Conservation (phyloP, 2,113 vertebrate species). For the Nothocercus nigrocapillus region DNA sequence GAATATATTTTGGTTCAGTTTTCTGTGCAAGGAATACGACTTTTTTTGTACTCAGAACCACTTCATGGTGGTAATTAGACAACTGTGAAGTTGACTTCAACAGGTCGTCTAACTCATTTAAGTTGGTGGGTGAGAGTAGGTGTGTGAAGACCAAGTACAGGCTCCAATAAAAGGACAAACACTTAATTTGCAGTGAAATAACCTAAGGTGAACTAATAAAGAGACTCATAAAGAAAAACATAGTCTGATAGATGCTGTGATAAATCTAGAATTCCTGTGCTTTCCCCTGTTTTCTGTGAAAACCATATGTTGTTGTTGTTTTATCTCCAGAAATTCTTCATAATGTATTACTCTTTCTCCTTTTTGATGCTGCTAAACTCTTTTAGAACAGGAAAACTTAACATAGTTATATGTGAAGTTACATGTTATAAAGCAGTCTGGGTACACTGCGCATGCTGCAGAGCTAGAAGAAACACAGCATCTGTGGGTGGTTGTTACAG, state of each 20-base stretch:
- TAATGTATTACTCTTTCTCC: neutral
- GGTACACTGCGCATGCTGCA: neutral
- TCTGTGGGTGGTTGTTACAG: neutral
- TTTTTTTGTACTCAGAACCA: too few species aligned
- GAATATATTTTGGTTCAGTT: too few species aligned
- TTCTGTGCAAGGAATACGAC: too few species aligned
- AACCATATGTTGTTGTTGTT: neutral
- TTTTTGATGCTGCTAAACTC: neutral
- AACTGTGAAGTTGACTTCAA: too few species aligned
- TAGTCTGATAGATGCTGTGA: neutral
- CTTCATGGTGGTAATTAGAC: too few species aligned
- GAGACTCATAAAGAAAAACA: fast-evolving
- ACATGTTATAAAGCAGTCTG: neutral
- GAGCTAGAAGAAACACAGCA: neutral
- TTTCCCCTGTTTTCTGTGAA: neutral
- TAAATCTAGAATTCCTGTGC: neutral
- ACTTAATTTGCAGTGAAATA: neutral
- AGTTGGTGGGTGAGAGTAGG: too few species aligned
- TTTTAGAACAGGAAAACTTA: neutral
- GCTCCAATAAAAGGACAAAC: neutral
- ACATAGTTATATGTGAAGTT: neutral
- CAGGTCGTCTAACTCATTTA: too few species aligned
- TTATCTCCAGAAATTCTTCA: neutral
- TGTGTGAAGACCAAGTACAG: neutral
- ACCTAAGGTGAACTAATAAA: neutral